These are phyloP conservation scores for Salvelinus alpinus DNA, from an alignment of 2,113 vertebrate genomes.

Conservation along the genomic window DNA sequence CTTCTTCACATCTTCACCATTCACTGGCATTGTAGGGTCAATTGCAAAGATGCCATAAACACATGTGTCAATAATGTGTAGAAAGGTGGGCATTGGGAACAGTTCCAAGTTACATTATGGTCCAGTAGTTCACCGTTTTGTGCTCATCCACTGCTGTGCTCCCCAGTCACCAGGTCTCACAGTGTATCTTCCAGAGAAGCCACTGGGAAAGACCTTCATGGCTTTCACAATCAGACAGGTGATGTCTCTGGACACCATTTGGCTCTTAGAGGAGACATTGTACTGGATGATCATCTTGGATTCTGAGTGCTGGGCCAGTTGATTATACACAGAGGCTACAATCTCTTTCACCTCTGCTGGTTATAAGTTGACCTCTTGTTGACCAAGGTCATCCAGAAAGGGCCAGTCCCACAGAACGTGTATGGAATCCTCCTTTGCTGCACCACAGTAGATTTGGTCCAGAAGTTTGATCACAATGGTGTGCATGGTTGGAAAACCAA, in stretches of 20 bases:
- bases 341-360: no score
- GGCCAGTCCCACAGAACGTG: no score
- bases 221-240: no score
- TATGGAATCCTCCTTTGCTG: no score
- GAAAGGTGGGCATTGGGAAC: not conserved
- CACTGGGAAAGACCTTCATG: no score
- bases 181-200: no score
- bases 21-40: not conserved
- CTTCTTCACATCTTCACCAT: not conserved
- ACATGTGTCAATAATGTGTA: not conserved
- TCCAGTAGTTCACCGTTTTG: not conserved
- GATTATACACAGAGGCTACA: not conserved
- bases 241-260: no score
- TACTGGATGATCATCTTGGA: not conserved
- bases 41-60: not conserved
- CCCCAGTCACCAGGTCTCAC: not conserved
- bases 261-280: not conserved
- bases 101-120: not conserved
- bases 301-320: not conserved
- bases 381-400: no score
- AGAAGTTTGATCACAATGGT: no score
- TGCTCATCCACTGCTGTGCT: not conserved
- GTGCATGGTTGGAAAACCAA: no score
- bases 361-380: not conserved
- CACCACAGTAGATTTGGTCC: no score